Base-by-base conservation (phyloP, 2,113 vertebrate species). In the Blennius ocellaris region DNA sequence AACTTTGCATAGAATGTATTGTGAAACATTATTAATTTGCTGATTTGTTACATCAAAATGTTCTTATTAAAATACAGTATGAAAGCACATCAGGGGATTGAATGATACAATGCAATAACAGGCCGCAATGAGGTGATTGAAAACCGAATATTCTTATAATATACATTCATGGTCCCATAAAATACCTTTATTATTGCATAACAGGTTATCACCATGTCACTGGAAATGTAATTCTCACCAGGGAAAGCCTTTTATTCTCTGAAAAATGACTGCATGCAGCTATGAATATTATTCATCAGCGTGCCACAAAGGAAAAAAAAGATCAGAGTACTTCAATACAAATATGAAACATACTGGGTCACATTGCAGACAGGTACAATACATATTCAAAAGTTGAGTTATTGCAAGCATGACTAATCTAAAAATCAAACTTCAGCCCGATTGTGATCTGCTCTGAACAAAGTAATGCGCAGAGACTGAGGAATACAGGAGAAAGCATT, bases 401-500 rank as follows among this genome's bases (percentile, higher is more conserved):
- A 52, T 47, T 40, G n/a, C 9, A 4, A 9, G 30, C 50, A 52
- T 57, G 11, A 58, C 50, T n/a, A 51, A 74, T 71, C 8, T 36
- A 40, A 47, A 49, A n/a, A 53, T 64, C 21, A 30, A 30, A 30
- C 2, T 30, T 30, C 51, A 11, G 15, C 14, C 41, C 36, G 59
- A 71, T 73, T 64, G 50, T 66, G 41, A 63, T 62, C 14, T 5
- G 30, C 50, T 69, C 62, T 50, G 38, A 15, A 50, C 21, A 38
- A 30, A 53, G 67, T 7, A 45, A 44, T 69, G 48, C 65, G 63
- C 65, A 78, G 56, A 61, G 74, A 55, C 66, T 70, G 50, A 70
- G 64, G 67, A 67, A 74, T 74, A 59, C 38, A 51, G 45, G 36
- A 54, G 50, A 5, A 69, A 59, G 51, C 44, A 70, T 72, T 63